Evolutionary conservation across 2,797 vertebrate genomes (phyloP).

Genomic region (Etheostoma perlongum): DNA sequence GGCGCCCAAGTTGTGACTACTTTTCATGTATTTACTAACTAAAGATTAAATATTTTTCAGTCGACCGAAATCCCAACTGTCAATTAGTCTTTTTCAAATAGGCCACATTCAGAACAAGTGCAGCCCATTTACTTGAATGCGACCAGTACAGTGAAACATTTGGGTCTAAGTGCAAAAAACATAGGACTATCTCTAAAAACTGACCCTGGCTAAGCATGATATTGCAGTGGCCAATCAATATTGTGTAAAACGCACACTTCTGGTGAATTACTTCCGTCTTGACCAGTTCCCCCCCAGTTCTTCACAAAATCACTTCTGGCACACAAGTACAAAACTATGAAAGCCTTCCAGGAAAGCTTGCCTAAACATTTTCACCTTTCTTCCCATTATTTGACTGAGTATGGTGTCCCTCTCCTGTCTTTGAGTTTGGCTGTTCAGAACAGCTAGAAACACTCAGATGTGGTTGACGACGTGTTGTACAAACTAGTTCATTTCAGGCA

Average conservation of each 20-base stretch:
- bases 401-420: neutral
- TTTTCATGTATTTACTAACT: neutral
- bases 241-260: no score
- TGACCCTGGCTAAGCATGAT: no score
- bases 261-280: no score
- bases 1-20: neutral
- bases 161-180: neutral
- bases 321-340: neutral
- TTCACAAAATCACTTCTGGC: neutral
- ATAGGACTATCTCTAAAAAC: no score
- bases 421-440: neutral
- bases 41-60: neutral
- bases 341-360: neutral
- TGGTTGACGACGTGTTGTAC: neutral
- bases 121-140: neutral
- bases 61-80: neutral
- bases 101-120: neutral
- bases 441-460: neutral
- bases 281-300: no score
- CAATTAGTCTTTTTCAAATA: neutral
- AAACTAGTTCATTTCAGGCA: constrained; percentile 1
- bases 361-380: neutral
- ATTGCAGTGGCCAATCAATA: neutral
- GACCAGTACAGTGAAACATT: neutral
- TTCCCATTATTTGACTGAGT: neutral